A percentile compares a stretch with the other conserved stretches of the same genome.
Conservation (phyloP, 2,888 invertebrate genomes). For the Cheilosia variabilis region DNA sequence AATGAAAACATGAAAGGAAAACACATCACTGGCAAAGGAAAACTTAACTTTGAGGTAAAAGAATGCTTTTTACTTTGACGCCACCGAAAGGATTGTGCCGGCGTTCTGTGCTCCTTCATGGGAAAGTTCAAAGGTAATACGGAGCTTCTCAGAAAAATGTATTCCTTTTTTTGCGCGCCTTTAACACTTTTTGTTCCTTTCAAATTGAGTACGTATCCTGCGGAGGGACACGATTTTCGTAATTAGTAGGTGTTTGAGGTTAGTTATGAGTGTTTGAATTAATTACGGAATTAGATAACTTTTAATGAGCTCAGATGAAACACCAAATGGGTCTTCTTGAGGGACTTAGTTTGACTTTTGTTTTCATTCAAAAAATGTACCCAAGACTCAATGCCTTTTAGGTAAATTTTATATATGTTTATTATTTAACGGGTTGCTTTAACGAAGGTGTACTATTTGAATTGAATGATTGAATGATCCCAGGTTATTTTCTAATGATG, state of each 20-base stretch:
- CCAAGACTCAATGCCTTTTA: too few species aligned
- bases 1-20: conserved; percentile 21
- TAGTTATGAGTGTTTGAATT: conserved; percentile 13
- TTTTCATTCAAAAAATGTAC: too few species aligned
- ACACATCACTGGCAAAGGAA: conserved; percentile 25
- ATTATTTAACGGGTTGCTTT: too few species aligned
- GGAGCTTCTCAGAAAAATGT: neutral
- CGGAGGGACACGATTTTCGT: neutral
- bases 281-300: conserved; percentile 14
- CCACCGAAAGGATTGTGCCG: conserved; percentile 52
- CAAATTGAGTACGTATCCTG: neutral
- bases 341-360: too few species aligned
- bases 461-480: too few species aligned
- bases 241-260: conserved; percentile 26
- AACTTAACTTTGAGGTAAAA: conserved; percentile 60
- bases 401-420: too few species aligned
- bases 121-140: conserved; percentile 18
- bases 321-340: too few species aligned
- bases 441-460: too few species aligned
- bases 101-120: neutral
- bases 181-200: neutral
- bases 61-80: conserved; percentile 61
- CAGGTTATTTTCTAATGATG: too few species aligned
- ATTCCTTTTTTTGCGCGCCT: neutral
- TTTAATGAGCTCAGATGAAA: neutral